Percentiles rank a stretch among this genome's conserved stretches.
These are phyloP conservation scores for Pollenia labialis DNA, from an alignment of 2,888 invertebrate species.

Conservation along the genomic window DNA sequence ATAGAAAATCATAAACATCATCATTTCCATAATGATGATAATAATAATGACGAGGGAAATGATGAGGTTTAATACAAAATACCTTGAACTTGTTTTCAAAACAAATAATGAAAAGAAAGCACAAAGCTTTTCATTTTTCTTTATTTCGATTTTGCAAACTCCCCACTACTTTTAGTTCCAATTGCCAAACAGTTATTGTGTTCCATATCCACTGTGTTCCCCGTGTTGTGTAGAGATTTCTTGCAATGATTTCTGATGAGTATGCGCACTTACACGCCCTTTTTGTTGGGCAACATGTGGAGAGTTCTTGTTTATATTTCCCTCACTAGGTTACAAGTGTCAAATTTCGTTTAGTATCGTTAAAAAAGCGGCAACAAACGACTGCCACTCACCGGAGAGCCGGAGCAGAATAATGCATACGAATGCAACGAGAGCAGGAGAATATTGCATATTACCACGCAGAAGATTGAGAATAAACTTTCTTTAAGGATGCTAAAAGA, in stretches of 20 bases:
- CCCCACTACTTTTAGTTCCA: constrained; percentile 37
- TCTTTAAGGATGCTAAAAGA: constrained; percentile 14
- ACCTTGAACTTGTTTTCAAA: constrained; percentile 71
- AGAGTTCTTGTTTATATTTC: constrained; percentile 63
- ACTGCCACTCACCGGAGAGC: constrained; percentile 8
- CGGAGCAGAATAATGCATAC: constrained; percentile 5
- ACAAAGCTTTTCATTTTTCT: constrained; percentile 46
- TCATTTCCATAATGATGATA: neutral
- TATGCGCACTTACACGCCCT: constrained; percentile 61
- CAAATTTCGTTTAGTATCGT: constrained; percentile 70
- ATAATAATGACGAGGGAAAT: constrained; percentile 1
- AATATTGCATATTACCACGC: too few species aligned
- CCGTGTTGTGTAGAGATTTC: constrained; percentile 14
- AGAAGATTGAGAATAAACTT: neutral
- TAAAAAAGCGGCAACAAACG: constrained; percentile 64
- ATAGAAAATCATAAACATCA: constrained; percentile 1
- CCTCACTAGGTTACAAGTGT: constrained; percentile 71
- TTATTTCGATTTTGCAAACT: constrained; percentile 18
- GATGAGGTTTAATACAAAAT: constrained; percentile 62
- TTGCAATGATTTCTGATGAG: constrained; percentile 17
- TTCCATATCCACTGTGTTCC: constrained; percentile 8
- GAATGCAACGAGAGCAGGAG: constrained; percentile 25
- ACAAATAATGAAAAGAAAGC: constrained; percentile 56
- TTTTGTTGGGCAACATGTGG: constrained; percentile 39
- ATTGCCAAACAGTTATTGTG: neutral